phyloP scores from a whole-genome alignment of 1,140 invertebrate species.

The Geopemphigus sp. region DNA sequence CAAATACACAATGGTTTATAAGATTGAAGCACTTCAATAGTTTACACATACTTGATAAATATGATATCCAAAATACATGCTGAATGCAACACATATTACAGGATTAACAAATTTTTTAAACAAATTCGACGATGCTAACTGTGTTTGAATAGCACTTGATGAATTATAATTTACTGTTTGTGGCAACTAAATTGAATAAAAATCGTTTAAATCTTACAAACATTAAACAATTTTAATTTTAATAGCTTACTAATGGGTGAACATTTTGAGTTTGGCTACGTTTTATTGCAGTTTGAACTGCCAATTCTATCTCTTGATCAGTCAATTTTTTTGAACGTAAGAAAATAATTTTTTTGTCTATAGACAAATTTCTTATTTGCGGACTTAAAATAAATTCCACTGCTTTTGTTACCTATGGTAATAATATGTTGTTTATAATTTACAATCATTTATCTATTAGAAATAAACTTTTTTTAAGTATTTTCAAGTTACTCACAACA shows the following conservation, averaged over 20 bases:
- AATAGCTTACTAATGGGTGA: no score
- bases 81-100: neutral
- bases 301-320: neutral
- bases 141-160: neutral
- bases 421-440: neutral
- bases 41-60: slow-evolving; percentile 6
- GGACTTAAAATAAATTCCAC: neutral
- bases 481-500: neutral
- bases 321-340: slow-evolving; percentile 17
- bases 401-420: slow-evolving; percentile 24
- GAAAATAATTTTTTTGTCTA: slow-evolving; percentile 1
- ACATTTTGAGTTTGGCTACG: neutral
- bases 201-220: neutral
- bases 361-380: neutral
- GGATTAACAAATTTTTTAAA: slow-evolving; percentile 3
- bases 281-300: neutral
- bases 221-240: neutral
- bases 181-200: no score
- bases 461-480: no score
- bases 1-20: neutral
- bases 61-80: neutral
- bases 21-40: neutral
- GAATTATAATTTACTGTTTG: neutral
- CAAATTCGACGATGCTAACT: neutral
- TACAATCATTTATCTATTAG: neutral